Base-by-base conservation (phyloP, 2,797 vertebrate genomes). In the Chelmon rostratus region DNA sequence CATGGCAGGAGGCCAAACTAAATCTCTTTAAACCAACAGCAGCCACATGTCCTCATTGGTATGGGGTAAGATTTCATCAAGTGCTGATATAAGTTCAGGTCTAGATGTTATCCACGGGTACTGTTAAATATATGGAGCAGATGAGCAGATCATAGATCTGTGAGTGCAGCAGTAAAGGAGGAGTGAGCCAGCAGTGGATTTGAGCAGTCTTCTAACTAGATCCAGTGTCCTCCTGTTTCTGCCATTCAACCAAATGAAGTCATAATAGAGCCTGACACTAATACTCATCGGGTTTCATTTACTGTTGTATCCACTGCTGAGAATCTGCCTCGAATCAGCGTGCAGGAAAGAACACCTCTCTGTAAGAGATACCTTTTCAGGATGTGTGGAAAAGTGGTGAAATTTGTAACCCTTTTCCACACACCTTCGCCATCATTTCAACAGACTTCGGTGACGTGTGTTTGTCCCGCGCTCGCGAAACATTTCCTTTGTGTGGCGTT, bases 11-110 rank as follows among this genome's bases (percentile, higher is more conserved):
- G 62, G 89, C 94, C 93, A 94, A 92, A 73, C 86, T 86, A 90
- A 92, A 93, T 93, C 87, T 91, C 90, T 93, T 91, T 88, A 93
- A 93, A 92, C 88, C 91, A 90, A 88, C 92, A 92, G 91, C 89
- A 90, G 91, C 86, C 89, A 89, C 86, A 92, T 92, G 89, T 91
- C 89, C 82, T 92, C 84, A 85, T 59, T 68, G 78, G 82, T 85
- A 90, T 77, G 79, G 89, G 69, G 84, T 93, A 89, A 46, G 73
- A 88, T 91, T 93, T 91, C 89, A 86, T 84, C 70, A 77, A 81
- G 86, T 31, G 82, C 90, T 89, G 88, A 91, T 92, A 82, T 86
- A 79, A 84, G 90, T 88, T 92, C 89, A 85, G 76, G 81, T 91
- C 83, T 84, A 87, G 89, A 93, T 92, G 78, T 89, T 93, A 93